These are phyloP conservation scores for Steinernema khuongi DNA, from an alignment of 1,140 invertebrate species.

Conservation along the genomic window DNA sequence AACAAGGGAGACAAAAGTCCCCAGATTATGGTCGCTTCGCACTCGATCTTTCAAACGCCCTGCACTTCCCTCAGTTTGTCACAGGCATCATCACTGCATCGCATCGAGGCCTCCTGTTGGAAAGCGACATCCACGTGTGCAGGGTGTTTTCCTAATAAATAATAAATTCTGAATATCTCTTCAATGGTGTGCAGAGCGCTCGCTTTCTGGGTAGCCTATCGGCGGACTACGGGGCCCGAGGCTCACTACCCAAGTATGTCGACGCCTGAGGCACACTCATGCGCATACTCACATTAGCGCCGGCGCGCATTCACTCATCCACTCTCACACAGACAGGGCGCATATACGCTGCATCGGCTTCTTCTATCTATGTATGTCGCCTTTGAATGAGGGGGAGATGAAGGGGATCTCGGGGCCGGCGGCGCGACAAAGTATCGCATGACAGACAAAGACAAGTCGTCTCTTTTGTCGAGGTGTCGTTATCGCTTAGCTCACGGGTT, in stretches of 20 bases:
- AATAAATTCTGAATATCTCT: slow-evolving; percentile 9
- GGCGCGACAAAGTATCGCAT: slow-evolving; percentile 10
- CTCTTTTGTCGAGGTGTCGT: neutral
- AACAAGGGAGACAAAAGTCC: too few relatives aligned
- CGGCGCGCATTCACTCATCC: neutral
- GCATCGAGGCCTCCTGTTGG: neutral
- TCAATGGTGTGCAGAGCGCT: neutral
- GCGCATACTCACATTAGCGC: slow-evolving; percentile 1
- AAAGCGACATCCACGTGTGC: neutral
- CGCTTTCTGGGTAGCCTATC: neutral
- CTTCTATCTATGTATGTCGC: slow-evolving; percentile 15
- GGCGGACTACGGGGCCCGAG: neutral
- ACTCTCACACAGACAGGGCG: neutral
- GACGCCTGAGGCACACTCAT: neutral
- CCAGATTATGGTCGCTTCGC: neutral
- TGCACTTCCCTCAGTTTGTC: neutral
- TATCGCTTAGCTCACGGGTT: neutral
- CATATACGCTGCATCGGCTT: neutral
- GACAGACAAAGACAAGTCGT: slow-evolving; percentile 14
- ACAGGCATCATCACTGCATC: neutral
- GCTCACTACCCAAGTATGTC: neutral
- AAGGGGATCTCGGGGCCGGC: neutral
- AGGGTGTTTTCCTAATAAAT: slow-evolving; percentile 6
- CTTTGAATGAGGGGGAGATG: neutral
- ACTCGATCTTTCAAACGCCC: neutral